phyloP scores from a whole-genome alignment of 2,888 invertebrate genomes.

The Imbricaverruca yamaguchii region DNA sequence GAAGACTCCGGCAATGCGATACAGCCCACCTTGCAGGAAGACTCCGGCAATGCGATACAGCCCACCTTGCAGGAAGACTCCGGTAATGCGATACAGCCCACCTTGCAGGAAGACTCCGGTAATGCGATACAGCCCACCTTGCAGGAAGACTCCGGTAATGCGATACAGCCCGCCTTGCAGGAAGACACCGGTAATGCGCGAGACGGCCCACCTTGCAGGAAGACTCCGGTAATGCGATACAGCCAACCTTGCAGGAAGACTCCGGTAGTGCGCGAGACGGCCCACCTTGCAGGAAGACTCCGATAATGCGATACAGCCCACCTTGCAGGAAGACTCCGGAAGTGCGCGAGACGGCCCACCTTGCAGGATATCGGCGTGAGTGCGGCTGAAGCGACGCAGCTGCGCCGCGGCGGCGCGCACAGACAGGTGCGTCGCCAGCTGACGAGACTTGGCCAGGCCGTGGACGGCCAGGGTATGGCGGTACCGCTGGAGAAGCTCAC shows the following conservation, averaged over 20 bases:
- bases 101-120: not conserved
- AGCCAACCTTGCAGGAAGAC: too few relatives aligned
- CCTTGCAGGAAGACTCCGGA: too few relatives aligned
- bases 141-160: not conserved
- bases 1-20: not conserved
- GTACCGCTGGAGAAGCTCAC: not conserved
- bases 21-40: not conserved
- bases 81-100: not conserved
- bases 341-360: not conserved
- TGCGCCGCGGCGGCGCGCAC: not conserved
- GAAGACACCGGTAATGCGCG: not conserved
- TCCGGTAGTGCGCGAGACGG: not conserved
- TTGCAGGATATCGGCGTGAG: conserved; percentile 4
- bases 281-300: not conserved
- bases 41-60: not conserved
- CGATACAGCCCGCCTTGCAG: not conserved
- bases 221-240: not conserved
- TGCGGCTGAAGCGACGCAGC: not conserved
- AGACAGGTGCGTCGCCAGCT: not conserved
- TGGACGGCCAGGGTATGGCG: not conserved
- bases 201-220: conserved; percentile 6
- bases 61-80: too few relatives aligned
- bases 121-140: not conserved
- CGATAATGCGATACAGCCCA: not conserved
- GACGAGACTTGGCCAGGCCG: not conserved